Base-by-base conservation (phyloP, 2,797 vertebrate genomes). In the Distichodus sexfasciatus region DNA sequence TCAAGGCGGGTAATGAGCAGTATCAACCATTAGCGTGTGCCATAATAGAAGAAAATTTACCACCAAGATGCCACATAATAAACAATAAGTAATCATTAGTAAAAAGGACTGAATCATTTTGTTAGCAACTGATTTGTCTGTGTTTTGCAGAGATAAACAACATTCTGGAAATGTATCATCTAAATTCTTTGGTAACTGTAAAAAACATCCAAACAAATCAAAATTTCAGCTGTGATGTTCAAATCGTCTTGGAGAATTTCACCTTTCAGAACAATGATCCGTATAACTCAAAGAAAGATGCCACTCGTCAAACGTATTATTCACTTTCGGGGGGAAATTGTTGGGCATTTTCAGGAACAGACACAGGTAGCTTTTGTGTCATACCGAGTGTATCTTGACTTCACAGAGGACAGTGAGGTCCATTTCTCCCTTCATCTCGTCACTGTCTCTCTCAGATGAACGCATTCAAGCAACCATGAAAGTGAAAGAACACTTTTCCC, bases 401-500 rank as follows among this genome's bases (percentile, higher is more conserved):
- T n/a, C n/a, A n/a, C n/a, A n/a, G n/a, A n/a, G n/a, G n/a, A n/a
- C n/a, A n/a, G n/a, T n/a, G n/a, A n/a, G n/a, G n/a, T n/a, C n/a
- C n/a, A n/a, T n/a, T n/a, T n/a, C n/a, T n/a, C n/a, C n/a, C n/a
- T n/a, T n/a, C n/a, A n/a, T 23, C 53, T 9, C 33, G 6, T 66
- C 2, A 19, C 24, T 46, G 12, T 41, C 35, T 69, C 4, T 54
- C 46, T 2, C 14, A 80, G 78, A 80, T 44, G 69, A 77, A 36
- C n/a, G n/a, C n/a, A 77, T 17, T 11, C 10, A 6, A 2, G 40
- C 59, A 43, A 66, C 15, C 21, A 63, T 57, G 3, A 31, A 51
- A 31, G 79, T 78, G 47, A 80, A 80, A 23, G 36, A 78, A 24
- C 5, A 36, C 24, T 80, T 80, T 58, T 24, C 71, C 14, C 41